Percentiles rank a stretch among this genome's conserved stretches.
phyloP scores from a whole-genome alignment of 2,113 vertebrate genomes.

The Halcyon malimbica region DNA sequence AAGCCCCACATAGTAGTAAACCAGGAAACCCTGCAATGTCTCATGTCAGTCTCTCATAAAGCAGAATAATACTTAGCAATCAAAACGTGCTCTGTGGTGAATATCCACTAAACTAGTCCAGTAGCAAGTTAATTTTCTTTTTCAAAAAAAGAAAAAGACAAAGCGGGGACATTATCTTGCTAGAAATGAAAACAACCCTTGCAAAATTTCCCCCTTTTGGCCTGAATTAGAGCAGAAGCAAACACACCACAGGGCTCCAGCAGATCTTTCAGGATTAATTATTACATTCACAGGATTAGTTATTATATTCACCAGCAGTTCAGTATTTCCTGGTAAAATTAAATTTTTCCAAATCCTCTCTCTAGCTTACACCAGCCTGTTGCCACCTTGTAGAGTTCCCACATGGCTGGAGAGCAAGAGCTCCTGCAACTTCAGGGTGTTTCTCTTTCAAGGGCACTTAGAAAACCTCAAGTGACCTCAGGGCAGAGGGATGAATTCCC shows the following conservation, averaged over 20 bases:
- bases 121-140: slow-evolving; percentile 9
- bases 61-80: neutral
- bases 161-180: neutral
- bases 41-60: neutral
- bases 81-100: neutral
- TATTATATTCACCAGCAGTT: neutral
- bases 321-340: neutral
- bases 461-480: neutral
- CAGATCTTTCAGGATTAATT: slow-evolving; percentile 33
- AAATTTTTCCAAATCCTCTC: neutral
- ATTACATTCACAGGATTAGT: neutral
- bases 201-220: neutral
- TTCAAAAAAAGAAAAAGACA: slow-evolving; percentile 2
- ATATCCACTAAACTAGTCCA: neutral
- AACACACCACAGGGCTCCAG: neutral
- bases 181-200: slow-evolving; percentile 7
- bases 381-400: neutral
- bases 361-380: fast-evolving
- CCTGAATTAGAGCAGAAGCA: slow-evolving; percentile 33
- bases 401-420: fast-evolving
- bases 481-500: neutral
- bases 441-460: neutral
- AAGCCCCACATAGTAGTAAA: neutral
- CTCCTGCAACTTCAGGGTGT: fast-evolving
- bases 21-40: neutral